Conservation (phyloP, 2,797 vertebrate species). For the Ficedula albicollis region DNA sequence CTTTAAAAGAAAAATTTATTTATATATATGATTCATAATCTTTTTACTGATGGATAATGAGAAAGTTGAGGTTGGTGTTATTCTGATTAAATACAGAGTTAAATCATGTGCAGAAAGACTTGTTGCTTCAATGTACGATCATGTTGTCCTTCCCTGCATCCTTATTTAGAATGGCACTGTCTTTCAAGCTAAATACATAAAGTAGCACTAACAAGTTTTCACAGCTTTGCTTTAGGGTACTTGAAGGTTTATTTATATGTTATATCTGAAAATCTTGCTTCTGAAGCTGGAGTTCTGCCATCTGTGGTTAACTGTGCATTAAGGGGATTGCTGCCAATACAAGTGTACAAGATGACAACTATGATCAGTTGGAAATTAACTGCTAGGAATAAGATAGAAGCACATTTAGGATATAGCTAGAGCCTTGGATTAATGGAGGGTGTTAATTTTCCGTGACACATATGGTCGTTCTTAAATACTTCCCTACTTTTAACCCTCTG, state of each 20-base stretch:
- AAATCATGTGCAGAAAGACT: neutral
- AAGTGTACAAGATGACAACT: neutral
- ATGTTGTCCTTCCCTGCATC: neutral
- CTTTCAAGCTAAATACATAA: slow-evolving; percentile 19
- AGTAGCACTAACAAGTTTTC: slow-evolving; percentile 19
- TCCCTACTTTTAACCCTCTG: neutral
- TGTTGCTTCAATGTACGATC: neutral
- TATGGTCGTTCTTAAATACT: neutral
- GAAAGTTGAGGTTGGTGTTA: neutral
- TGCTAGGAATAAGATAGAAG: neutral
- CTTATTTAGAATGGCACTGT: neutral
- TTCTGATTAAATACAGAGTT: neutral
- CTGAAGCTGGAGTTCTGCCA: slow-evolving; percentile 7
- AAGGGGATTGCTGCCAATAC: neutral
- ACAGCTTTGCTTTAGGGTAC: slow-evolving; percentile 17
- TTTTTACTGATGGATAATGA: neutral
- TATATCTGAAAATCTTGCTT: neutral
- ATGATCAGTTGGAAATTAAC: neutral
- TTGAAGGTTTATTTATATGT: slow-evolving; percentile 2
- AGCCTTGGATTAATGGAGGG: neutral
- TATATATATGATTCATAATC: neutral
- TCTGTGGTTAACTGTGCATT: neutral
- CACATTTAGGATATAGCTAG: neutral
- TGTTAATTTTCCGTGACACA: neutral
- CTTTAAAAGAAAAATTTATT: neutral